Percentiles rank a stretch among this genome's conserved stretches.
Conservation (phyloP, 2,888 invertebrate genomes). For the Drosophila kuntzei region DNA sequence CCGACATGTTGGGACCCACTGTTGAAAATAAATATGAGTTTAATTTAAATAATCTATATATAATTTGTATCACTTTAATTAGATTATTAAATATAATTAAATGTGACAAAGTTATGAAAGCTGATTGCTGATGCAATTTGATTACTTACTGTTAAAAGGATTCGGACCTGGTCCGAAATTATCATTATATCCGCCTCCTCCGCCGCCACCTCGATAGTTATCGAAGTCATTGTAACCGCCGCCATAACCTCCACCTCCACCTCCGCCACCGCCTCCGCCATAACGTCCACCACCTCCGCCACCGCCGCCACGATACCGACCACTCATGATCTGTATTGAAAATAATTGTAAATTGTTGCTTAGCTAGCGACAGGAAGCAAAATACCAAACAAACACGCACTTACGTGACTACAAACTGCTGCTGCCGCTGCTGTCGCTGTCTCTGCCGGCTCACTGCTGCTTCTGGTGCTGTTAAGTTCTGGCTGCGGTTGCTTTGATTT, state of each 20-base stretch:
- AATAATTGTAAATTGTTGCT: constrained; percentile 10
- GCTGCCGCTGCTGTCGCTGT: constrained; percentile 36
- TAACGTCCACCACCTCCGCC: constrained; percentile 67
- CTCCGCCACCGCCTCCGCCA: constrained; percentile 51
- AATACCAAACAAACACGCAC: constrained; percentile 44
- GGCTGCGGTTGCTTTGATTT: constrained; percentile 35
- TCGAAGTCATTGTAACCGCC: constrained; percentile 70
- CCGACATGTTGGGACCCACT: constrained; percentile 73
- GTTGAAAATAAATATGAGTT: not conserved
- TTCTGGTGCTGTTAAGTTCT: constrained; percentile 23
- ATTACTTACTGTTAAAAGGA: constrained; percentile 76
- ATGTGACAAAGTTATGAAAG: no score
- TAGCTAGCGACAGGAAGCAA: not conserved
- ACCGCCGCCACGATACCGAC: constrained; percentile 73
- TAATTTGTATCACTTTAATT: no score
- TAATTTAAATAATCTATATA: not conserved
- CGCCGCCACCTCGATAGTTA: constrained; percentile 55
- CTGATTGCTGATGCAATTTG: not conserved
- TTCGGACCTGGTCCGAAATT: constrained; percentile 74
- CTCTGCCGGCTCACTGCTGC: constrained; percentile 30
- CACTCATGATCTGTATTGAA: constrained; percentile 75
- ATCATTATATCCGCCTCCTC: constrained; percentile 65
- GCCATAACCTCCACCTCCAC: constrained; percentile 58
- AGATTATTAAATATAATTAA: no score
- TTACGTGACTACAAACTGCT: constrained; percentile 74